Percentiles rank a stretch among this genome's conserved stretches.
Evolutionary conservation across 2,797 vertebrate species (phyloP).

Genomic region (Catharus ustulatus): DNA sequence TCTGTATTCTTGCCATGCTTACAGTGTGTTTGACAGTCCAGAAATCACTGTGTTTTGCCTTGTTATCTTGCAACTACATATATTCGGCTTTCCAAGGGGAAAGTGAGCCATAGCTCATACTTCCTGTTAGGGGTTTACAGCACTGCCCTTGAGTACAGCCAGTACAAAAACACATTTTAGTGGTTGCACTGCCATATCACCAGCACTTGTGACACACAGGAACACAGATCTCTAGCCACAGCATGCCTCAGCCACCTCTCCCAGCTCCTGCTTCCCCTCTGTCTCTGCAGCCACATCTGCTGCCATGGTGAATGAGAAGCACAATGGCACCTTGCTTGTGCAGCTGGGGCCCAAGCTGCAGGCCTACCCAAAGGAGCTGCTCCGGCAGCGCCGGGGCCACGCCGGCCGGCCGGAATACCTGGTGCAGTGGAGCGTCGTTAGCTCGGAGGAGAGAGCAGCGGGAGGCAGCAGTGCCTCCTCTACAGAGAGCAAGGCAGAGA

Average conservation of each 20-base stretch:
- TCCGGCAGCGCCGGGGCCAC: too few species aligned
- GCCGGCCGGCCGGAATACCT: too few species aligned
- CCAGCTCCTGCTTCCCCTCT: not conserved
- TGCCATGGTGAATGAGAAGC: conserved; percentile 88
- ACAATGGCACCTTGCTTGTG: too few species aligned
- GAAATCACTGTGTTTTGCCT: not conserved
- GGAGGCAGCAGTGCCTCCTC: too few species aligned
- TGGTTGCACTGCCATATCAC: accelerated
- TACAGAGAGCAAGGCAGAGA: too few species aligned
- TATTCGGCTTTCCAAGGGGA: not conserved
- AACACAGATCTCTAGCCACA: not conserved
- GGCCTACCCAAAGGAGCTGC: too few species aligned
- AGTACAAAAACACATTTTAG: not conserved
- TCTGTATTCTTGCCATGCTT: accelerated
- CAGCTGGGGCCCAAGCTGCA: too few species aligned
- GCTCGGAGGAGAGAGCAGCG: too few species aligned
- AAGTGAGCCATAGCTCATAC: not conserved
- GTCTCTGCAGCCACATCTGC: not conserved
- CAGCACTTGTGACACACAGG: not conserved
- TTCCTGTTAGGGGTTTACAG: not conserved
- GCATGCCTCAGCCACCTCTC: not conserved
- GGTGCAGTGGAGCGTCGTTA: too few species aligned
- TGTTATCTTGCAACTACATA: not conserved
- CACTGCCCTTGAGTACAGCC: too few species aligned
- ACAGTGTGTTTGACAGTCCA: accelerated